These are phyloP conservation scores for Trissolcus japonicus DNA, from an alignment of 2,888 invertebrate species.

Conservation along the genomic window DNA sequence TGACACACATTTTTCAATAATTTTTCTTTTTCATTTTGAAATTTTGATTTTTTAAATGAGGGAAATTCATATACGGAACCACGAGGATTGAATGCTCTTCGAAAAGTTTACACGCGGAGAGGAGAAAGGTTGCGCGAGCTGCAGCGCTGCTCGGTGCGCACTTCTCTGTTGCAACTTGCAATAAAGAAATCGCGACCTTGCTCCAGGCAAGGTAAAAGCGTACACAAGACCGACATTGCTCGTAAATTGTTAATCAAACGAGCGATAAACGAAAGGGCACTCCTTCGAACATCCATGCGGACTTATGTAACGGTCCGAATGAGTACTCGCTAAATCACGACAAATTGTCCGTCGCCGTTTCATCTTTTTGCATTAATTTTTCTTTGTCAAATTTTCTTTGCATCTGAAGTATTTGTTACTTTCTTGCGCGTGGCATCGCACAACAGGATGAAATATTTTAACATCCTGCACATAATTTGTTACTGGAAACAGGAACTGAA, in stretches of 20 bases:
- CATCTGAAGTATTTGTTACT: no score
- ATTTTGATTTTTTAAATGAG: no score
- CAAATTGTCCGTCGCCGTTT: neutral
- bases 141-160: slow-evolving; percentile 24
- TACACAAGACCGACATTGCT: slow-evolving; percentile 15
- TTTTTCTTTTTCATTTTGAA: no score
- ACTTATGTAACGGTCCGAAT: neutral
- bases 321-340: neutral
- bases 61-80: no score
- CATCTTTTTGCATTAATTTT: no score
- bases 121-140: slow-evolving; percentile 47
- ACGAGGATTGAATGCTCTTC: no score
- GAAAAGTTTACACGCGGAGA: neutral
- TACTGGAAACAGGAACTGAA: neutral
- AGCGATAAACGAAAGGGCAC: slow-evolving; percentile 27
- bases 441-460: no score
- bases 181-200: slow-evolving; percentile 71
- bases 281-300: slow-evolving; percentile 4
- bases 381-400: no score
- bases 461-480: no score
- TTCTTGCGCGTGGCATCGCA: no score
- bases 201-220: slow-evolving; percentile 61
- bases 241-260: slow-evolving; percentile 41
- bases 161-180: slow-evolving; percentile 66
- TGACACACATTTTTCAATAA: no score